A percentile compares a stretch with the other conserved stretches of the same genome.
Conservation (phyloP, 2,113 vertebrate species). For the Cynocephalus volans region DNA sequence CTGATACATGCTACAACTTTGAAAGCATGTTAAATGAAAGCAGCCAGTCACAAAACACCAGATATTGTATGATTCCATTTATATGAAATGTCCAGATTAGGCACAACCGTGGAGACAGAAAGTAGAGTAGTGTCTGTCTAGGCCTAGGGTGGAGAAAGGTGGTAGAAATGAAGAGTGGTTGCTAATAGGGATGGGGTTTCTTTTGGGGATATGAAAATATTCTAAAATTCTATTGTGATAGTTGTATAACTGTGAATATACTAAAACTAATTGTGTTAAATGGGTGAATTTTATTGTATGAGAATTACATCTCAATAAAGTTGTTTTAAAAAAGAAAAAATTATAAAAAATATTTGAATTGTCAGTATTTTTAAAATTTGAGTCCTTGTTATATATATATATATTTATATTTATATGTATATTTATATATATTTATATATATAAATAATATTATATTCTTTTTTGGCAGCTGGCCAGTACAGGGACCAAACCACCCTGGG, state of each 20-base stretch:
- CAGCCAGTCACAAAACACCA: background rate
- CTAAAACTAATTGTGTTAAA: slow-evolving; percentile 42
- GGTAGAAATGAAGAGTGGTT: background rate
- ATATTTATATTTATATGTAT: no score
- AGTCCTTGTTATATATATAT: no score
- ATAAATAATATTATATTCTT: no score
- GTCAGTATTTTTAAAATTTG: background rate
- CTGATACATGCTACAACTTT: slow-evolving; percentile 5
- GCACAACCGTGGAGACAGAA: background rate
- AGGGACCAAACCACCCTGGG: no score
- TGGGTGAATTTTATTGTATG: slow-evolving; percentile 43
- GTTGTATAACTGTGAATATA: background rate
- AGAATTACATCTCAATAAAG: slow-evolving; percentile 48
- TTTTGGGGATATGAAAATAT: slow-evolving; percentile 3
- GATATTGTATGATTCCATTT: background rate
- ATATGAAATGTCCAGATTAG: slow-evolving; percentile 35
- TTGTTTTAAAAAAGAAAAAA: slow-evolving; percentile 24
- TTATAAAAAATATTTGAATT: slow-evolving; percentile 32
- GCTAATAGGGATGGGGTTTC: background rate
- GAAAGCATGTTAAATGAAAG: slow-evolving; percentile 54
- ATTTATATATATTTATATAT: no score
- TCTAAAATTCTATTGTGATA: slow-evolving; percentile 48
- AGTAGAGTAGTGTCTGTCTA: slow-evolving; percentile 1
- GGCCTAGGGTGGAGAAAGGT: background rate
- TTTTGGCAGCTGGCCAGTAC: no score